Percentiles rank a stretch among this genome's conserved stretches.
These are phyloP conservation scores for Aphelinus certus DNA, from an alignment of 1,140 invertebrate species.

Conservation along the genomic window DNA sequence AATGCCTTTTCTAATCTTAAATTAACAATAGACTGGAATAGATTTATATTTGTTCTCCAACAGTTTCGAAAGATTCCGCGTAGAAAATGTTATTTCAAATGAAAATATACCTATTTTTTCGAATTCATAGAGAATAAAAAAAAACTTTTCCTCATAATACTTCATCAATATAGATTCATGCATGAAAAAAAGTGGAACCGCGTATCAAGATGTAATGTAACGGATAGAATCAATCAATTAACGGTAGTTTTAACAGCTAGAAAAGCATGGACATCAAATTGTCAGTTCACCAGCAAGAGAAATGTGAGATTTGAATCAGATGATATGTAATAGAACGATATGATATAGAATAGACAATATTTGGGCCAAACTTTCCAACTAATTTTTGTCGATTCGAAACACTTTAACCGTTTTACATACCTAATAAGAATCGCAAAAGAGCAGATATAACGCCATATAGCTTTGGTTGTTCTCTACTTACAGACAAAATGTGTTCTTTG, in stretches of 20 bases:
- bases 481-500: slow-evolving; percentile 11
- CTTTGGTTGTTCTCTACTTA: slow-evolving; percentile 20
- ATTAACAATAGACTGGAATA: slow-evolving; percentile 25
- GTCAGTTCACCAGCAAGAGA: neutral
- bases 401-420: slow-evolving; percentile 26
- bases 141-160: neutral
- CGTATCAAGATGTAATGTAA: neutral
- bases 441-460: slow-evolving; percentile 21
- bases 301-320: neutral
- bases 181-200: neutral
- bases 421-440: slow-evolving; percentile 14
- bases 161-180: neutral
- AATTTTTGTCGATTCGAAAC: neutral
- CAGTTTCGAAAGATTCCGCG: slow-evolving; percentile 17
- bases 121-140: slow-evolving; percentile 7
- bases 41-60: slow-evolving; percentile 11
- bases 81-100: too few species aligned
- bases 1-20: neutral
- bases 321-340: slow-evolving; percentile 22
- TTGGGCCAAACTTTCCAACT: slow-evolving; percentile 24
- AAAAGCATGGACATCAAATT: slow-evolving; percentile 14
- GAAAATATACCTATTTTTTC: slow-evolving; percentile 6
- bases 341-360: slow-evolving; percentile 34
- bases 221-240: neutral
- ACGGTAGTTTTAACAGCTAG: slow-evolving; percentile 3